Evolutionary conservation across 2,797 vertebrate genomes (phyloP).

Genomic region (Lacerta agilis): DNA sequence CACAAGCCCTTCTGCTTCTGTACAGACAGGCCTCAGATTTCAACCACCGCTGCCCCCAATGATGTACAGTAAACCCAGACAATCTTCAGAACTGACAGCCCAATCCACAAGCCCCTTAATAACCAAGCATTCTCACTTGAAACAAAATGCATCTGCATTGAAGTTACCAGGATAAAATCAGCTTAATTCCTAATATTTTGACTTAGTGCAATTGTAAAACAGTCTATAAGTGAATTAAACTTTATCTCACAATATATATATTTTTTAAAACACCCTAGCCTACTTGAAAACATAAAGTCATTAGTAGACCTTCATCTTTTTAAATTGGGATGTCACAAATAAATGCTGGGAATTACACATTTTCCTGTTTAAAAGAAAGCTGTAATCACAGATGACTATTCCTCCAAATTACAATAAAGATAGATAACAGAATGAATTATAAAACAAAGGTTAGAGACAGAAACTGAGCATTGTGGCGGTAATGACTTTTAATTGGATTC

Average conservation of each 20-base stretch:
- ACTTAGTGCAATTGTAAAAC: not conserved
- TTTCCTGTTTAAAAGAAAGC: slow-evolving; percentile 54
- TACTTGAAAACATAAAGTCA: slow-evolving; percentile 45
- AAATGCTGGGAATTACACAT: slow-evolving; percentile 59
- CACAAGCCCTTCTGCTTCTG: not conserved
- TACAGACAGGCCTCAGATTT: not conserved
- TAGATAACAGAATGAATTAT: slow-evolving; percentile 77
- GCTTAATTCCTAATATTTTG: slow-evolving; percentile 1
- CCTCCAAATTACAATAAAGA: slow-evolving; percentile 74
- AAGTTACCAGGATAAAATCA: not conserved
- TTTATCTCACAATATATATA: slow-evolving; percentile 47
- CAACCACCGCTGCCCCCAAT: not conserved
- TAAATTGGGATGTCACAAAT: slow-evolving; percentile 57
- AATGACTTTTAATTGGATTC: slow-evolving; percentile 88
- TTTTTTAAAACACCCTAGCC: slow-evolving; percentile 39
- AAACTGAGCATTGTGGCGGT: slow-evolving; percentile 77
- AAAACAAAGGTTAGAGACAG: slow-evolving; percentile 79
- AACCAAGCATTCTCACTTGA: not conserved
- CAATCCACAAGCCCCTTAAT: not conserved
- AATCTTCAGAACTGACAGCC: not conserved
- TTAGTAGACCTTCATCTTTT: slow-evolving; percentile 59
- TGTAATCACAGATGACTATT: slow-evolving; percentile 66
- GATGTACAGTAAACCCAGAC: not conserved
- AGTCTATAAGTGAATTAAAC: slow-evolving; percentile 47
- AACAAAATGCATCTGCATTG: not conserved